Percentiles rank a stretch among this genome's conserved stretches.
These are phyloP conservation scores for Urophycis tenuis DNA, from an alignment of 2,797 vertebrate genomes.

Conservation along the genomic window DNA sequence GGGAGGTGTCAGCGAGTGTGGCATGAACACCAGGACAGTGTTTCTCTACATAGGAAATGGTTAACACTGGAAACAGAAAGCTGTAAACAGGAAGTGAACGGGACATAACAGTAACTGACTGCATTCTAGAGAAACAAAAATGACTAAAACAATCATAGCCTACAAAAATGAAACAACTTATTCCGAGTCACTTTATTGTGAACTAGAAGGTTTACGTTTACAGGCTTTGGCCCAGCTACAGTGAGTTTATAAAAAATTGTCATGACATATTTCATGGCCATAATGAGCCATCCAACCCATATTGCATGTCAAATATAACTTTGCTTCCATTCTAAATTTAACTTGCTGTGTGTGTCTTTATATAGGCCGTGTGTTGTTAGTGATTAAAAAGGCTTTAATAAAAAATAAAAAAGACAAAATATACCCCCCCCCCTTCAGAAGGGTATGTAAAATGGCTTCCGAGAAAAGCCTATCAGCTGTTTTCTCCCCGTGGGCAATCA, in stretches of 20 bases:
- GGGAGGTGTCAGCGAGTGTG: background rate
- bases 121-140: background rate
- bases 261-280: background rate
- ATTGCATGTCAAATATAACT: background rate
- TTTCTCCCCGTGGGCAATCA: slow-evolving; percentile 19
- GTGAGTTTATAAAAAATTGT: background rate
- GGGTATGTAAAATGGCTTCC: slow-evolving; percentile 68
- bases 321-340: background rate
- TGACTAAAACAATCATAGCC: background rate
- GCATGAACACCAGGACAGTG: slow-evolving; percentile 19
- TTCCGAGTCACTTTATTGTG: background rate
- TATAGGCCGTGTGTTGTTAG: background rate
- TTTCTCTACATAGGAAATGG: slow-evolving; percentile 53
- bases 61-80: slow-evolving; percentile 48
- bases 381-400: background rate
- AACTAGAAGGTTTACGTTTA: background rate
- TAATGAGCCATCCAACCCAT: background rate
- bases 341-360: background rate
- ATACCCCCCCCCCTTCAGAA: slow-evolving; percentile 51
- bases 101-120: slow-evolving; percentile 30
- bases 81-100: slow-evolving; percentile 64
- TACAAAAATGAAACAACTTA: background rate
- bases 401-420: slow-evolving; percentile 39
- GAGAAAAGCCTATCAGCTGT: slow-evolving; percentile 58
- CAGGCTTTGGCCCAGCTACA: background rate